These are phyloP conservation scores for Acropora yongei DNA, from an alignment of 64 coral and sea anemone species.

Conservation along the genomic window DNA sequence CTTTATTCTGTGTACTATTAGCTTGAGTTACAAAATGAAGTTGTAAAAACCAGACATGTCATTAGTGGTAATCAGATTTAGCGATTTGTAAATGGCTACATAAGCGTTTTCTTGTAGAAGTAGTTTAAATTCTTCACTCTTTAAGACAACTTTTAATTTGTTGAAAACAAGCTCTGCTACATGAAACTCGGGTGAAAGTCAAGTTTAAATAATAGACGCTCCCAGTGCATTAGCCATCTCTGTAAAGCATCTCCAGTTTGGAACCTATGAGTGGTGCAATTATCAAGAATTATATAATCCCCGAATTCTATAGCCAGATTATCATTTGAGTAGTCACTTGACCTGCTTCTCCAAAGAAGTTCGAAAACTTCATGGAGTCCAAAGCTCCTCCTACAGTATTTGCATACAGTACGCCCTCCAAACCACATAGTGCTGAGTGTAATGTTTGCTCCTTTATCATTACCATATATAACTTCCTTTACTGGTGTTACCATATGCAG, in stretches of 20 bases:
- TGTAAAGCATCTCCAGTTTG: conserved; percentile 37
- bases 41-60: conserved; percentile 41
- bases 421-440: conserved; percentile 70
- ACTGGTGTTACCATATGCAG: conserved; percentile 45
- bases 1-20: not conserved
- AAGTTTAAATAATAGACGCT: conserved; percentile 43
- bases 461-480: conserved; percentile 30
- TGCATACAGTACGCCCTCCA: conserved; percentile 70
- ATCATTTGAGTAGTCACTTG: conserved; percentile 43
- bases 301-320: conserved; percentile 51
- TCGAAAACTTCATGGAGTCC: conserved; percentile 35
- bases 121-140: conserved; percentile 48
- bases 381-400: conserved; percentile 64
- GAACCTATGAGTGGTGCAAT: conserved; percentile 52
- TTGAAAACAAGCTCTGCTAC: conserved; percentile 47
- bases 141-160: conserved; percentile 61
- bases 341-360: conserved; percentile 61
- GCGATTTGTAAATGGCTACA: conserved; percentile 5
- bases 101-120: conserved; percentile 27
- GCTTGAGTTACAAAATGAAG: conserved; percentile 7
- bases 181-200: conserved; percentile 69
- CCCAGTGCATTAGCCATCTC: conserved; percentile 54
- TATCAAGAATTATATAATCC: conserved; percentile 63
- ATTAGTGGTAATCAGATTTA: not conserved
- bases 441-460: conserved; percentile 47